Evolutionary conservation across 2,888 invertebrate species (phyloP).

Genomic region (Timandra comae): DNA sequence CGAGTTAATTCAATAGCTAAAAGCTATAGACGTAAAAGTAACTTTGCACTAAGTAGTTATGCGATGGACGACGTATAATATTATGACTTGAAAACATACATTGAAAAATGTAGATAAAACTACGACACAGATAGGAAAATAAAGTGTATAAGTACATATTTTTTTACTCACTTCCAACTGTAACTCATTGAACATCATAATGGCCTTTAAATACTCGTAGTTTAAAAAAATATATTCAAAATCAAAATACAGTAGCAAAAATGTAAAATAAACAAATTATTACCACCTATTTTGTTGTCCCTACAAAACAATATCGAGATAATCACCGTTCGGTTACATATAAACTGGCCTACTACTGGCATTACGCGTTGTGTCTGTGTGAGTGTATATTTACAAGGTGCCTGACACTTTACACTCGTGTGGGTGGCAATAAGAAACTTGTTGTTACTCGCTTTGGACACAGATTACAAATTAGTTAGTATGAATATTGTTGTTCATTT

Average conservation of each 20-base stretch:
- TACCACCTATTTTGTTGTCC: conserved; percentile 34
- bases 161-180: no score
- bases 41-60: no score
- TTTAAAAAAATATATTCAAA: no score
- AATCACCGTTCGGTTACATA: conserved; percentile 73
- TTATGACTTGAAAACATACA: no score
- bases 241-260: background rate
- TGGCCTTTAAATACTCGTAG: no score
- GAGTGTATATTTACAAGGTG: conserved; percentile 23
- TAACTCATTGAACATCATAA: no score
- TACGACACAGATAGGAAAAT: no score
- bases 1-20: no score
- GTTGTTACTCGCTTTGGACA: conserved; percentile 11
- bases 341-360: conserved; percentile 68
- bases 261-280: conserved; percentile 1
- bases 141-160: no score
- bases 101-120: no score
- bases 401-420: conserved; percentile 13
- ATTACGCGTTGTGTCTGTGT: conserved; percentile 57
- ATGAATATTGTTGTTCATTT: background rate
- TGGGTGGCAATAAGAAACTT: conserved; percentile 17
- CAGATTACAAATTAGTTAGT: background rate
- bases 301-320: conserved; percentile 64
- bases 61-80: no score
- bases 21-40: no score